Base-by-base conservation (phyloP, 2,797 vertebrate genomes). In the Argentina silus region DNA sequence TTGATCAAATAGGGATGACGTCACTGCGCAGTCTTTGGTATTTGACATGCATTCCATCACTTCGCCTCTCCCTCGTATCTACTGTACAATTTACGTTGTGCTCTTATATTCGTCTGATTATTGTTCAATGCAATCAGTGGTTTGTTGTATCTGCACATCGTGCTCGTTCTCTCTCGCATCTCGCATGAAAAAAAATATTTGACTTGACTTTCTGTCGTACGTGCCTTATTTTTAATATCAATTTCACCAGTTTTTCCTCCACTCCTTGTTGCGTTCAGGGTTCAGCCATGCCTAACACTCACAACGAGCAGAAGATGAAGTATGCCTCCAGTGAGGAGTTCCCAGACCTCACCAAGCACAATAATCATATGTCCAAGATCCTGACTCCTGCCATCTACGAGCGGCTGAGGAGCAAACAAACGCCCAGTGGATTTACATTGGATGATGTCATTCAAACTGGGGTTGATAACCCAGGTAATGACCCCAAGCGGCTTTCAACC, bases 371-470 rank as follows among this genome's bases (percentile, higher is more conserved):
- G 97, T 94, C 97, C 77, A 97, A 97, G 82, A 78, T 96, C 77
- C 92, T 99, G 87, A 97, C 95, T 72, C 80, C 42, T n/a, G 93
- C 90, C 1, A 80, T 98, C 81, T 99, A 98, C 83, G 86, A 90
- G 51, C 89, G 89, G 53, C 92, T 98, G 92, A 91, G 96, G 85
- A 91, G 90, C 85, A 96, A 94, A 81, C 78, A 95, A 91, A 99
- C 97, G 0, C 80, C 96, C 70, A 97, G 95, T 75, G 97, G 97
- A 83, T 97, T 97, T 90, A 96, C 95, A 0, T 66, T 98, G 93
- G 97, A 98, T 92, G 97, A 98, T 84, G 85, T 88, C 86, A 97
- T 99, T 83, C 97, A 99, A 91, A 99, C 97, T 27, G 97, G 97
- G 83, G 82, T 99, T 65, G 97, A 99, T 88, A 98, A 98, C 92